phyloP scores from a whole-genome alignment of 2,888 invertebrate species.

The Drosophila crucigera region DNA sequence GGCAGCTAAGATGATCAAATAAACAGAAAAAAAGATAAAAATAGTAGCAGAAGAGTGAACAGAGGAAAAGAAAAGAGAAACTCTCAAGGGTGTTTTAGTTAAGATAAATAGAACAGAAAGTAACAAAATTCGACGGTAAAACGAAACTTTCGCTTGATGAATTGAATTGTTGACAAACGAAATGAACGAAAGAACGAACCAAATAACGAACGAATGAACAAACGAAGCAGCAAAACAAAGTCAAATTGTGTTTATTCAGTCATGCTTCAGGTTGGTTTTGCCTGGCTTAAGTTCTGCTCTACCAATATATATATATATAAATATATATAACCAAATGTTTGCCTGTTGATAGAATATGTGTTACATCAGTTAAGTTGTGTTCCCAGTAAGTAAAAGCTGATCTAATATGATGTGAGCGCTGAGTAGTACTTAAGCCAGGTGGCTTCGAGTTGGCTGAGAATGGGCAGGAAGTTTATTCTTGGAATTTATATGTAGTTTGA shows the following conservation, averaged over 20 bases:
- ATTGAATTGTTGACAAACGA: slow-evolving; percentile 79
- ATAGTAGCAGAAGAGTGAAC: slow-evolving; percentile 7
- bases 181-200: slow-evolving; percentile 6
- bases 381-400: slow-evolving; percentile 42
- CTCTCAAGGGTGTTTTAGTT: slow-evolving; percentile 80
- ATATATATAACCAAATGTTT: background rate
- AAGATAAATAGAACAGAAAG: slow-evolving; percentile 73
- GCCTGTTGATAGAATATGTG: slow-evolving; percentile 28
- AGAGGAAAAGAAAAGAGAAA: slow-evolving; percentile 14
- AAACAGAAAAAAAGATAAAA: slow-evolving; percentile 48
- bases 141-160: slow-evolving; percentile 76
- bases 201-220: slow-evolving; percentile 21
- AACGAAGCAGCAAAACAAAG: slow-evolving; percentile 70
- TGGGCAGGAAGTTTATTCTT: background rate
- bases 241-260: slow-evolving; percentile 79
- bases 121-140: slow-evolving; percentile 67
- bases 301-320: background rate
- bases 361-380: slow-evolving; percentile 44
- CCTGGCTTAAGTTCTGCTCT: slow-evolving; percentile 19
- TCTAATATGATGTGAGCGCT: slow-evolving; percentile 32
- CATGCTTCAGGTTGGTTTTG: slow-evolving; percentile 66
- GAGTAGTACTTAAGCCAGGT: slow-evolving; percentile 19
- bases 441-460: background rate
- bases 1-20: slow-evolving; percentile 81
- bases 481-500: slow-evolving; percentile 3